Evolutionary conservation across 2,888 invertebrate species (phyloP), one percentile per base, ranked within the genome.

Genomic region (Ptilodon capucinus): DNA sequence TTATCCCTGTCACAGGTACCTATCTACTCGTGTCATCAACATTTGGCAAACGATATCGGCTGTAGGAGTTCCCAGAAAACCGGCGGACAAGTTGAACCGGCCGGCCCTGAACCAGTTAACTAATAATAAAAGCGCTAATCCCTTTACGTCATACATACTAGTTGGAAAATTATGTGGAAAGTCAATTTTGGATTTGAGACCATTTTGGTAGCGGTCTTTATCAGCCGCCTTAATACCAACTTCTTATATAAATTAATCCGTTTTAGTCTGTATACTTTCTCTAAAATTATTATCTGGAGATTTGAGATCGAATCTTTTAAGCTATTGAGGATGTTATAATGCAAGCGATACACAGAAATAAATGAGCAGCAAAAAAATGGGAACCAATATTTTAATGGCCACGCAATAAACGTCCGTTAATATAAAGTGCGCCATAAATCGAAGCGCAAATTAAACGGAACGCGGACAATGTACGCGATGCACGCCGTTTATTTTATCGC

Each of bases 41-140:
- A 46, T 54, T 62, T 57, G 58, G 58, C 58, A 57, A 45, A 60
- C 58, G 60, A 50, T 56, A 49, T 51, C 55, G 48, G 36, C 53
- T 53, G 53, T 48, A 46, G 61, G 25, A 54, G 76, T 84, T 84
- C 83, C 64, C 30, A 74, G 85, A 85, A 76, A 68, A 64, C 64
- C 40, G 60, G 57, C 64, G 60, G 57, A 49, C 64, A 64, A 62
- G 77, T 68, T 75, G 71, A 74, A 74, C 73, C 65, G 40, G 57
- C 43, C 74, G 84, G 76, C 89, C 89, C 74, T 89, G 89, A 89
- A 86, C 89, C 70, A 88, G 74, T 83, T 89, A 76, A 74, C 76
- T 80, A 80, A 74, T 74, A 71, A 75, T 72, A 74, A 57, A 65
- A 68, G 55, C 63, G 67, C 71, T 55, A 54, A 52, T 45, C 45